Percentiles rank a stretch among this genome's conserved stretches.
Evolutionary conservation across 2,797 vertebrate genomes (phyloP).

Genomic region (Pelobates cultripes): DNA sequence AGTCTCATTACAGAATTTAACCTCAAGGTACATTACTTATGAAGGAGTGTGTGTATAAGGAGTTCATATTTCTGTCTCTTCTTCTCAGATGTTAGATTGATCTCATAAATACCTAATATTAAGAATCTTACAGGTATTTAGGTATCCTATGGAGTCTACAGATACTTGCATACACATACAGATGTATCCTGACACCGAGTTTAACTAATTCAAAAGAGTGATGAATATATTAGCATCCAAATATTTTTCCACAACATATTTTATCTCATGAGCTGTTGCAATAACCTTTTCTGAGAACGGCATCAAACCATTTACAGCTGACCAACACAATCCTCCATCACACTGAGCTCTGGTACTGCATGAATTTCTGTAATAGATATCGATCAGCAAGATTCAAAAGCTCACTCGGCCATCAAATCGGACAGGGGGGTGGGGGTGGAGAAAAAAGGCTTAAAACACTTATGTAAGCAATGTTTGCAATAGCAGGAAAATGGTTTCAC

Average conservation of each 20-base stretch:
- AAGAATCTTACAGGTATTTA: too few species aligned
- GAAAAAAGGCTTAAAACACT: conserved; percentile 43
- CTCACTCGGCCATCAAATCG: conserved; percentile 33
- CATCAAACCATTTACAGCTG: conserved; percentile 36
- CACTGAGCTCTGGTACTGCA: conserved; percentile 27
- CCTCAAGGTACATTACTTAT: too few species aligned
- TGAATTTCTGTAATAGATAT: conserved; percentile 54
- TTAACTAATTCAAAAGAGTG: too few species aligned
- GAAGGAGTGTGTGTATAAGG: too few species aligned
- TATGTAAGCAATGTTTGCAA: conserved; percentile 46
- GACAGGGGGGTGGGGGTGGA: background rate
- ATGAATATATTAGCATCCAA: too few species aligned
- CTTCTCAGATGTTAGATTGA: too few species aligned
- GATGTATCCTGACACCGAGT: too few species aligned
- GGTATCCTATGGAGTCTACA: too few species aligned
- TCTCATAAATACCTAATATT: too few species aligned
- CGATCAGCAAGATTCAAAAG: conserved; percentile 45
- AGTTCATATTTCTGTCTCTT: too few species aligned
- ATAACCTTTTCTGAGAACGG: conserved; percentile 26
- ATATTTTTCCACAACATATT: background rate
- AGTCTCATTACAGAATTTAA: too few species aligned
- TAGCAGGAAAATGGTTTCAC: conserved; percentile 45
- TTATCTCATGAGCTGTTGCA: conserved; percentile 2
- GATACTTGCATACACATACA: too few species aligned
- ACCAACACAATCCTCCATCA: conserved; percentile 30